Percentiles rank a stretch among this genome's conserved stretches.
Evolutionary conservation across 2,888 invertebrate species (phyloP).

Genomic region (Drosophila imparisetae): DNA sequence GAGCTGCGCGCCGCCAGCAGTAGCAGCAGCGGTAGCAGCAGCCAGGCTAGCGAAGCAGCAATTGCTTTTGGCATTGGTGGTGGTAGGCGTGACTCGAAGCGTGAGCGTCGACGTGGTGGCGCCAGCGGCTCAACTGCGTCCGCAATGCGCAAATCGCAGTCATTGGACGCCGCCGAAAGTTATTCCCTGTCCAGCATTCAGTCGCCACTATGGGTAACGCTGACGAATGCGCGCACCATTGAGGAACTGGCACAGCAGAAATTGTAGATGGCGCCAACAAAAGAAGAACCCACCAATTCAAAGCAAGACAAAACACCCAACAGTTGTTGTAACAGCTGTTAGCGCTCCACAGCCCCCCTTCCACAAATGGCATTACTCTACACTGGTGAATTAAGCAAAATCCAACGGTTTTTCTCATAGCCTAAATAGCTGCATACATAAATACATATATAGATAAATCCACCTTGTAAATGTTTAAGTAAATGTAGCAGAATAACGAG

Average conservation of each 20-base stretch:
- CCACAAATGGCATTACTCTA: background rate
- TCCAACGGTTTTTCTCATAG: slow-evolving; percentile 50
- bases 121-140: slow-evolving; percentile 18
- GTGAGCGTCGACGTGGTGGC: slow-evolving; percentile 38
- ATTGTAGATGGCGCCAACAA: slow-evolving; percentile 33
- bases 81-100: slow-evolving; percentile 51
- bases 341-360: slow-evolving; percentile 10
- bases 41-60: slow-evolving; percentile 46
- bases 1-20: slow-evolving; percentile 63
- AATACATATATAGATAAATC: slow-evolving; percentile 4
- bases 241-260: slow-evolving; percentile 82
- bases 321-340: slow-evolving; percentile 26
- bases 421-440: slow-evolving; percentile 6
- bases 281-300: slow-evolving; percentile 20
- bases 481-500: slow-evolving; percentile 19
- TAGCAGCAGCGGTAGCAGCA: slow-evolving; percentile 38
- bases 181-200: slow-evolving; percentile 86
- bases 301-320: background rate
- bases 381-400: slow-evolving; percentile 13
- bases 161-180: slow-evolving; percentile 74
- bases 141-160: slow-evolving; percentile 76
- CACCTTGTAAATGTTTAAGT: slow-evolving; percentile 46
- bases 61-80: slow-evolving; percentile 48
- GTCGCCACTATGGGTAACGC: slow-evolving; percentile 92
- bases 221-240: slow-evolving; percentile 89